A percentile compares a stretch with the other conserved stretches of the same genome.
Conservation (phyloP, 1,140 invertebrate species). For the Melanaphis sacchari region DNA sequence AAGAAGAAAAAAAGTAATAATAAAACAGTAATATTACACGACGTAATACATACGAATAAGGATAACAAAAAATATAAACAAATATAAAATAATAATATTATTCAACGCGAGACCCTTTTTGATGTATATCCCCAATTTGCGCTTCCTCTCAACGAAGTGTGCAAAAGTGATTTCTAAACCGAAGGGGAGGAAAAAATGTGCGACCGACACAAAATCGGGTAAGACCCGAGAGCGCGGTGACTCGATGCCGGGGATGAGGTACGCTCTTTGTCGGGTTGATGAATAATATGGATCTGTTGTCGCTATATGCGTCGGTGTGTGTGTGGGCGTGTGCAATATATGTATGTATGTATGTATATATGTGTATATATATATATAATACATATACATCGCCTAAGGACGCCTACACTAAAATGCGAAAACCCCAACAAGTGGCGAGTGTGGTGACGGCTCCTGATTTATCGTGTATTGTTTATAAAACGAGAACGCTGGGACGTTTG, state of each 20-base stretch:
- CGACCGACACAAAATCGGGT: background rate
- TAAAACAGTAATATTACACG: background rate
- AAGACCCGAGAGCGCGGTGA: background rate
- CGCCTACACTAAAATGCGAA: background rate
- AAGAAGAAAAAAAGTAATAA: background rate
- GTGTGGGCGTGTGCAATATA: background rate
- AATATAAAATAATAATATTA: background rate
- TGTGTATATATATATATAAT: too few species aligned
- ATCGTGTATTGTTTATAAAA: slow-evolving; percentile 43
- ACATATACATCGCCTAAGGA: too few species aligned
- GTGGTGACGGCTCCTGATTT: slow-evolving; percentile 16
- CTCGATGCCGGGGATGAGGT: background rate
- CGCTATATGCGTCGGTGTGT: background rate
- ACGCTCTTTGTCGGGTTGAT: slow-evolving; percentile 23
- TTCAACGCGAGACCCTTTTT: background rate
- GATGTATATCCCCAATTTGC: background rate
- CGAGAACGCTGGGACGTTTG: background rate
- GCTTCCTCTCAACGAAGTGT: too few species aligned
- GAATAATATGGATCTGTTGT: slow-evolving; percentile 27
- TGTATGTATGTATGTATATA: too few species aligned
- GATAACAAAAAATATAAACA: background rate
- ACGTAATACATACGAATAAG: background rate
- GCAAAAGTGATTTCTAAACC: background rate
- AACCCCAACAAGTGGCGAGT: slow-evolving; percentile 18
- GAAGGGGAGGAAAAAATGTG: background rate